A percentile compares a stretch with the other conserved stretches of the same genome.
These are phyloP conservation scores for Siphamia tubifer DNA, from an alignment of 2,113 vertebrate species.

Conservation along the genomic window DNA sequence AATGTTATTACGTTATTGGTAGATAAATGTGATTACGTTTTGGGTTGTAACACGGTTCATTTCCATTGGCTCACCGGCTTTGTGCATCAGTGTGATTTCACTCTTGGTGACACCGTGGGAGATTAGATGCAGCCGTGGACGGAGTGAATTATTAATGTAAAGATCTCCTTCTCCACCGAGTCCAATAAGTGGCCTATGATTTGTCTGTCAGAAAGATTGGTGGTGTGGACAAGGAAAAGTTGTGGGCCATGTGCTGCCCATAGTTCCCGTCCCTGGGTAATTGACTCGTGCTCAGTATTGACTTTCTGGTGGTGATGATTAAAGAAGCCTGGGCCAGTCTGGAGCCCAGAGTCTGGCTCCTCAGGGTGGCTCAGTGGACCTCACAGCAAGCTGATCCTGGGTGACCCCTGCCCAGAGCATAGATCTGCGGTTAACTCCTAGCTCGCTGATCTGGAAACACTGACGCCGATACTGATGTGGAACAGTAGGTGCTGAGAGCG, in stretches of 20 bases:
- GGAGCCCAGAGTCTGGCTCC: conserved; percentile 41
- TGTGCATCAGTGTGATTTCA: conserved; percentile 33
- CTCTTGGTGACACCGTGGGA: conserved; percentile 8
- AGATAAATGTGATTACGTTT: too few species aligned
- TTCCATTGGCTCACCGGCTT: conserved; percentile 34
- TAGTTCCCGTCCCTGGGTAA: conserved; percentile 57
- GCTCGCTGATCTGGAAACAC: conserved; percentile 51
- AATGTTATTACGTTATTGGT: too few species aligned
- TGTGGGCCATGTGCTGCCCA: conserved; percentile 29
- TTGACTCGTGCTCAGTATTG: conserved; percentile 71
- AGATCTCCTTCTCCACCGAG: conserved; percentile 58
- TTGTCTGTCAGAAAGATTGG: conserved; percentile 68
- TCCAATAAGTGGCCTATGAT: conserved; percentile 72
- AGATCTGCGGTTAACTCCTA: conserved; percentile 28
- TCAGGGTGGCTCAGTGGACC: conserved; percentile 44
- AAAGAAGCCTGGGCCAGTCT: conserved; percentile 46
- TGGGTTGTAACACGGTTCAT: too few species aligned
- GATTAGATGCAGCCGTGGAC: conserved; percentile 48
- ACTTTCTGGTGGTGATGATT: conserved; percentile 73
- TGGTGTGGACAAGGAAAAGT: conserved; percentile 48
- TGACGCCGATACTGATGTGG: conserved; percentile 38
- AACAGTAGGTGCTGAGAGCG: conserved; percentile 6
- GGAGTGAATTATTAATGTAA: conserved; percentile 76
- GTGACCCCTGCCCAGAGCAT: conserved; percentile 44
- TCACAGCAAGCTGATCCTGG: conserved; percentile 33